These are phyloP conservation scores for Drosophila emarginata DNA, from an alignment of 2,888 invertebrate genomes.

Conservation along the genomic window DNA sequence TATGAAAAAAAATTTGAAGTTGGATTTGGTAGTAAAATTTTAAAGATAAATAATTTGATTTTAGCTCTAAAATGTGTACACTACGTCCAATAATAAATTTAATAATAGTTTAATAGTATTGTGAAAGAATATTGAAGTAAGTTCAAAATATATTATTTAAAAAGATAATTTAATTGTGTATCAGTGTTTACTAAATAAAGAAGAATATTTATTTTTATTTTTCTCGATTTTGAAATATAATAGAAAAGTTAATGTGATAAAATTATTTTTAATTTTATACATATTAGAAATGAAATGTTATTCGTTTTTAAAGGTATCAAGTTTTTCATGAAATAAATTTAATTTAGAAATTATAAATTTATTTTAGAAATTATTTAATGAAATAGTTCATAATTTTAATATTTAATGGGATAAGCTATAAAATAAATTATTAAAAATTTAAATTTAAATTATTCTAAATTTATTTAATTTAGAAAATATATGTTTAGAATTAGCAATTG, in stretches of 20 bases:
- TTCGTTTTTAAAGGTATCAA: slow-evolving; percentile 87
- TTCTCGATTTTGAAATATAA: slow-evolving; percentile 86
- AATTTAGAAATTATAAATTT: slow-evolving; percentile 80
- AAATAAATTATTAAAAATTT: slow-evolving; percentile 84
- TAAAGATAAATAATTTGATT: slow-evolving; percentile 84
- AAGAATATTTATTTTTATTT: slow-evolving; percentile 76
- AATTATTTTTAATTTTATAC: slow-evolving; percentile 86
- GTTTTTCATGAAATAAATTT: slow-evolving; percentile 87
- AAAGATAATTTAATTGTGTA: slow-evolving; percentile 87
- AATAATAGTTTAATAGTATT: slow-evolving; percentile 85
- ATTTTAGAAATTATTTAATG: slow-evolving; percentile 69
- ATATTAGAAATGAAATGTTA: slow-evolving; percentile 86
- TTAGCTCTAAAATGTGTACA: slow-evolving; percentile 88
- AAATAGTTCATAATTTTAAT: slow-evolving; percentile 82
- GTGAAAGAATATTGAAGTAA: slow-evolving; percentile 84
- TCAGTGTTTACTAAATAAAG: slow-evolving; percentile 86
- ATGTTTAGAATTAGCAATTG: slow-evolving; percentile 85
- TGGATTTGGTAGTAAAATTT: slow-evolving; percentile 88
- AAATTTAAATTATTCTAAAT: too few relatives aligned
- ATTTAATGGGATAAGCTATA: slow-evolving; percentile 84
- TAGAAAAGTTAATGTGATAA: slow-evolving; percentile 84
- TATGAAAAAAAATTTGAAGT: slow-evolving; percentile 84
- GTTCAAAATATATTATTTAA: slow-evolving; percentile 82
- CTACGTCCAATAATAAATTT: slow-evolving; percentile 87
- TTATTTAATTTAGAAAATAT: slow-evolving; percentile 83